Evolutionary conservation across 2,113 vertebrate species (phyloP), one percentile per base, ranked within the genome.

Genomic region (Pelusios castaneus): DNA sequence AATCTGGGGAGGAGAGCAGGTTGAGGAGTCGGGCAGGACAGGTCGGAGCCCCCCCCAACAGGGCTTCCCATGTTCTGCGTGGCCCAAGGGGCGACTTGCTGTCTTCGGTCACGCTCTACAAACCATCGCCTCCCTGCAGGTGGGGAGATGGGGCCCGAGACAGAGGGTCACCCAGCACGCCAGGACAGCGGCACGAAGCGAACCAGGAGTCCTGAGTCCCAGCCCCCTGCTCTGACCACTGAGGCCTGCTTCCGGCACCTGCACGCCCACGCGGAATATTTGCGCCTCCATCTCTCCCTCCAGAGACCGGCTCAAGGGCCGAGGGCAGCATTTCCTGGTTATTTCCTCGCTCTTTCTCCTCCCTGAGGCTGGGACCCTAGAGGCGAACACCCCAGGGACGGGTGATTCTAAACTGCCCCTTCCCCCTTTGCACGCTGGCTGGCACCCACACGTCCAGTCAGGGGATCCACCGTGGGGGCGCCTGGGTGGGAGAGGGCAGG

Each of bases 1-100:
- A 95, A 99, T 99, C 99, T 99, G 98, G 1, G 58, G 8, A 11
- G 49, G 12, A 16, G 70, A 47, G 41, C 0, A 6, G 51, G 43
- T 0, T 10, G 8, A 0, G 5, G 47, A 11, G 56, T 27, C 27
- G 27, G 27, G 27, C 56, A 12, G 63, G 63, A n/a, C 4, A 9
- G 88, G 58, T 80, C 79, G 94, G 54, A 86, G 88, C 49, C 63
- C 51, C 67, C 83, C 19, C 43, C 76, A 63, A 67, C 34, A 67
- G 25, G 56, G 25, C 8, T 70, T 19, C n/a, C n/a, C 63, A 22
- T 5, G 9, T 21, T n/a, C 63, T 22, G n/a, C 4, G 6, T 4
- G 2, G 13, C 29, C 27, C 58, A 34, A 29, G 1, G 5, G 6
- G 13, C 13, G 31, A 60, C 13, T 29, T 60, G 29, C 27, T 27